Base-by-base conservation (phyloP, 2,113 vertebrate species). In the Corapipo altera region DNA sequence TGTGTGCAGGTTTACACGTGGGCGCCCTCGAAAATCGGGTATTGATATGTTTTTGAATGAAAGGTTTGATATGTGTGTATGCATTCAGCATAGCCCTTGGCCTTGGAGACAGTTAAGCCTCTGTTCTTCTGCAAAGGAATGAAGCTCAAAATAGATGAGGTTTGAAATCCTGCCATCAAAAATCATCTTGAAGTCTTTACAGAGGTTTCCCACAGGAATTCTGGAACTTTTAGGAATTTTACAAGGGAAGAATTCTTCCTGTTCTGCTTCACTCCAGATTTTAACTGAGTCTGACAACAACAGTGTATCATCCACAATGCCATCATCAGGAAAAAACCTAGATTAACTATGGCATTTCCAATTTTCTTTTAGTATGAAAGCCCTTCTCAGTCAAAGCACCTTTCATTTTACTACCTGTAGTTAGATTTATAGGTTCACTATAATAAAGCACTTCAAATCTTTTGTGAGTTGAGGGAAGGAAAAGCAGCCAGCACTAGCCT, bases 261-360 rank as follows among this genome's bases (percentile, higher is more conserved):
- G 32, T 69, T 30, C 19, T 70, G 4, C 14, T 76, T 93, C 0
- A 1, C 2, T 2, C 8, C 69, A n/a, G 15, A 58, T 88, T 88
- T 37, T 74, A 72, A 41, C 41, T 27, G 27, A 62, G 33, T 11
- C 14, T 21, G 5, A 51, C 12, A 61, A 75, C 14, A 79, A 15
- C 24, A 43, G 15, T 54, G 14, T 15, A 61, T 33, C 15, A 44
- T 30, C 41, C 6, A 65, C 6, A 41, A 15, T 0, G 12, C 51
- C 0, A 2, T 9, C 3, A 1, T 22, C 17, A 87, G 28, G 35
- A 27, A 61, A 71, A 58, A 39, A 2, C 0, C 4, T 52, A 48
- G 6, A 57, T 86, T 71, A 92, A 26, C 41, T 69, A 35, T 14
- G 14, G 14, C 72, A 43, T 61, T 91, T 72, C 39, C 16, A 52